Conservation (phyloP, 2,797 vertebrate species). For the Capromys pilorides region DNA sequence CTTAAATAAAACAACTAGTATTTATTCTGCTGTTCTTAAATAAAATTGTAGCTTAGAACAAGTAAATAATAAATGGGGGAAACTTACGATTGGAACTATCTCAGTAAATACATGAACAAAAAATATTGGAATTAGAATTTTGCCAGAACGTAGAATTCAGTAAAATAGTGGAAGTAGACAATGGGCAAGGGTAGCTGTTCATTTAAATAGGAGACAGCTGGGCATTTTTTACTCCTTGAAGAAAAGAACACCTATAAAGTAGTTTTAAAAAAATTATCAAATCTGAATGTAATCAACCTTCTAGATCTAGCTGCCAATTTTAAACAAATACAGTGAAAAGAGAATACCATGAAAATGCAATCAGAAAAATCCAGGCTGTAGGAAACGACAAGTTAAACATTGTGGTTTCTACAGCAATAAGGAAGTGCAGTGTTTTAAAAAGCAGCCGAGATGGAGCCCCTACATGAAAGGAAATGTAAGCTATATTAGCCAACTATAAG, state of each 20-base stretch:
- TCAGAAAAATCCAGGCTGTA: not conserved
- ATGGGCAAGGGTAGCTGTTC: not conserved
- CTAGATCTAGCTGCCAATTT: not conserved
- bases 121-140: constrained; percentile 2
- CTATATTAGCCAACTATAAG: not conserved
- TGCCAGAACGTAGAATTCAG: not conserved
- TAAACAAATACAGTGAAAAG: not conserved
- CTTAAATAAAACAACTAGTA: not conserved
- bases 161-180: not conserved
- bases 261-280: not conserved
- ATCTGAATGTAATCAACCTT: not conserved
- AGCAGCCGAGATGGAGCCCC: not conserved
- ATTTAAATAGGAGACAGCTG: not conserved
- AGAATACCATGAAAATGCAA: not conserved
- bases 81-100: not conserved
- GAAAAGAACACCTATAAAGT: not conserved
- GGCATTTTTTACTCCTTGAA: not conserved
- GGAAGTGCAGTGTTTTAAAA: not conserved
- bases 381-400: not conserved
- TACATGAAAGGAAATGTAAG: constrained; percentile 13
- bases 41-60: not conserved
- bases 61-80: not conserved
- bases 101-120: not conserved
- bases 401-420: not conserved
- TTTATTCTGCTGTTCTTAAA: constrained; percentile 4